Percentiles rank a stretch among this genome's conserved stretches.
These are phyloP conservation scores for Camelus bactrianus DNA, from an alignment of 2,113 vertebrate genomes.

Conservation along the genomic window DNA sequence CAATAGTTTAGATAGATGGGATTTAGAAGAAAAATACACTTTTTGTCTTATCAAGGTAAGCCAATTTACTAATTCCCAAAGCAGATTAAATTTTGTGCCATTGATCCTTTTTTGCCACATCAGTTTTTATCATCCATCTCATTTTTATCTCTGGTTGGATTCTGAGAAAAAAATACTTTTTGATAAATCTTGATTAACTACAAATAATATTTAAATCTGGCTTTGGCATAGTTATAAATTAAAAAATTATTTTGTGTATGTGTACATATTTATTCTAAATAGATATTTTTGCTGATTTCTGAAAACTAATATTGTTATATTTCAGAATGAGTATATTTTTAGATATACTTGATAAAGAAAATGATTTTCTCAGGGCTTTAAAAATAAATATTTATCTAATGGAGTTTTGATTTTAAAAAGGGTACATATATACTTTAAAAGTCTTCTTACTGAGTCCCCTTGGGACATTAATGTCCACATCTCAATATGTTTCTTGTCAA, in stretches of 20 bases:
- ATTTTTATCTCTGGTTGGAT: not conserved
- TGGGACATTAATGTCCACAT: not conserved
- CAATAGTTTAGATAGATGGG: not conserved
- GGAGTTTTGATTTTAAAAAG: conserved; percentile 27
- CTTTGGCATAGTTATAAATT: not conserved
- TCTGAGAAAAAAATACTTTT: not conserved
- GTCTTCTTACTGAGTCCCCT: not conserved
- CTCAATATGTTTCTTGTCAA: not conserved
- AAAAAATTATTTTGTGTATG: not conserved
- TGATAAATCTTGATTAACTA: not conserved
- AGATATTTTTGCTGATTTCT: not conserved
- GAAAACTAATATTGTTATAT: not conserved
- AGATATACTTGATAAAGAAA: not conserved
- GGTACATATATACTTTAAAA: not conserved
- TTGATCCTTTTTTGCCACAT: not conserved
- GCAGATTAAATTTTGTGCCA: not conserved
- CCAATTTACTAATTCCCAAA: not conserved
- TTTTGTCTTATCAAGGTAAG: not conserved
- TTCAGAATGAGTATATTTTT: not conserved
- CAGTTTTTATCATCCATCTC: not conserved
- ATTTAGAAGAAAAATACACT: not conserved
- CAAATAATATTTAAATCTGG: not conserved
- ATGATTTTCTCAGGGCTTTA: not conserved
- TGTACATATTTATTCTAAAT: not conserved
- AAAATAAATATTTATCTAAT: not conserved